These are phyloP conservation scores for Gandaritis pyraliata DNA, from an alignment of 2,888 invertebrate species.

Conservation along the genomic window DNA sequence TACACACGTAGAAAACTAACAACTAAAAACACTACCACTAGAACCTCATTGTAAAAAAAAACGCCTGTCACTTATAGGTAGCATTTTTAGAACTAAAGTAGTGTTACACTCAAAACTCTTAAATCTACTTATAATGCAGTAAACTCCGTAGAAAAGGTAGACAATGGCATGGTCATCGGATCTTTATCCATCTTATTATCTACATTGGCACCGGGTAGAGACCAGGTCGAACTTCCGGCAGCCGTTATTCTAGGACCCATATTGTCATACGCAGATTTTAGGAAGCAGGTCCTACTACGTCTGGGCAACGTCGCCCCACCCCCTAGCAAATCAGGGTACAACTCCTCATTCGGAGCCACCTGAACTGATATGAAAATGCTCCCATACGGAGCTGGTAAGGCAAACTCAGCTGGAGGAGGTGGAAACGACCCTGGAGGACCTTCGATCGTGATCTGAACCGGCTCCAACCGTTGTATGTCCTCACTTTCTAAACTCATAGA, in stretches of 20 bases:
- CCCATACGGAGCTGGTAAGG: conserved; percentile 82
- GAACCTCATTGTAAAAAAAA: conserved; percentile 12
- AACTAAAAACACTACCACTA: conserved; percentile 4
- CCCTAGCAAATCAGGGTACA: conserved; percentile 90
- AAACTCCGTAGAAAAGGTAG: conserved; percentile 79
- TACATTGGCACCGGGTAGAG: conserved; percentile 86
- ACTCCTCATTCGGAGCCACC: conserved; percentile 87
- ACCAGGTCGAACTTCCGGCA: conserved; percentile 94
- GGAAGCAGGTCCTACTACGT: conserved; percentile 78
- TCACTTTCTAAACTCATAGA: conserved; percentile 81
- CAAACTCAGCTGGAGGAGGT: conserved; percentile 78
- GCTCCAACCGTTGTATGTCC: conserved; percentile 79
- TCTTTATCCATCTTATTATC: conserved; percentile 59
- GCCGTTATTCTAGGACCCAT: conserved; percentile 95
- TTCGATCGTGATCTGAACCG: conserved; percentile 86
- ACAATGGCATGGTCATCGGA: conserved; percentile 59
- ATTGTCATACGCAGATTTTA: conserved; percentile 92
- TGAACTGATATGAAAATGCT: conserved; percentile 95
- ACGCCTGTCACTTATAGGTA: too few relatives aligned
- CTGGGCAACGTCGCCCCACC: conserved; percentile 77
- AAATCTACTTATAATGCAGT: conserved; percentile 65
- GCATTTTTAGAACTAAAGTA: background rate
- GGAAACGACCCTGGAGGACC: conserved; percentile 73
- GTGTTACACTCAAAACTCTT: conserved; percentile 8
- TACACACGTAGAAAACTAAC: conserved; percentile 2